Evolutionary conservation across 2,888 invertebrate species (phyloP).

Genomic region (Ophioninae sp.): DNA sequence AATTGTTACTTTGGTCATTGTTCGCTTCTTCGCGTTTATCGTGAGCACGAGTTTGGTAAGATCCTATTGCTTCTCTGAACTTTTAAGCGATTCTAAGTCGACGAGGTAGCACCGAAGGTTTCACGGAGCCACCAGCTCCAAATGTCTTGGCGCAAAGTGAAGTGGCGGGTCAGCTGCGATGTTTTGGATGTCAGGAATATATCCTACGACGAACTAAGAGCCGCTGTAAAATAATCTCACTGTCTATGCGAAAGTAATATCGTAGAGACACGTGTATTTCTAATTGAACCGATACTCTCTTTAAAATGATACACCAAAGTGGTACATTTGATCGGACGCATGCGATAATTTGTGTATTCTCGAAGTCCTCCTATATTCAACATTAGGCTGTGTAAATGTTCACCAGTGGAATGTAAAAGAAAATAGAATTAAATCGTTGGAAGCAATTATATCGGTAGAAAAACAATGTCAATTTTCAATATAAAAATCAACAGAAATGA

Average conservation of each 20-base stretch:
- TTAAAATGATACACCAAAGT: neutral
- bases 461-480: no score
- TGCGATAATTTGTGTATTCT: neutral
- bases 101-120: neutral
- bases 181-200: neutral
- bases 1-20: conserved; percentile 1
- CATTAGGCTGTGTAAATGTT: neutral
- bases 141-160: neutral
- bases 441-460: no score
- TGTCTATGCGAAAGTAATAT: neutral
- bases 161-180: neutral
- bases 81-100: neutral
- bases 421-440: no score
- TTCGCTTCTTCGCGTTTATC: neutral
- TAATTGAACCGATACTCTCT: neutral
- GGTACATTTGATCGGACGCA: neutral
- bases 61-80: neutral
- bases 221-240: neutral
- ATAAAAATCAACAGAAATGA: neutral
- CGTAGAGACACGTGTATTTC: neutral
- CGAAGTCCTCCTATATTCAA: neutral
- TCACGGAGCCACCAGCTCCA: neutral
- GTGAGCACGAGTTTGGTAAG: conserved; percentile 8
- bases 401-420: no score
- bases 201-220: neutral